Base-by-base conservation (phyloP, 2,797 vertebrate genomes). In the Denticeps clupeoides region DNA sequence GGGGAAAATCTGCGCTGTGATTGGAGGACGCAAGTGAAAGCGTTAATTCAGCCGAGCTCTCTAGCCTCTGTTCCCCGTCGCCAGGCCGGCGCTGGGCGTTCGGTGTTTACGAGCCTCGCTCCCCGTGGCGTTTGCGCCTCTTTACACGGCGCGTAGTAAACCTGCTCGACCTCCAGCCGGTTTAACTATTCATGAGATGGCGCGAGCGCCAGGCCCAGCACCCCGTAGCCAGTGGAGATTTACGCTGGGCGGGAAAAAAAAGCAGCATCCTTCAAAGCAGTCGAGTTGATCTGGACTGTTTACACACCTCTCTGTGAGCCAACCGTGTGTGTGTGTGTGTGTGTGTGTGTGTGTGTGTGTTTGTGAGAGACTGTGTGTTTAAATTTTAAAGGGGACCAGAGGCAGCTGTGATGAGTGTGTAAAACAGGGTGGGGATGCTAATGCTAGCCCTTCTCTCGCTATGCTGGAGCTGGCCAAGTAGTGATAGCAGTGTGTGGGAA, bases 131-230 rank as follows among this genome's bases (percentile, higher is more conserved):
- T 64, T 38, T 54, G 60, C 65, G 55, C 55, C 59, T 63, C 65
- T 53, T 65, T 53, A 59, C 65, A 68, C 65, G 69, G 65, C 49
- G 63, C 65, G 65, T 72, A 76, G 79, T 77, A 70, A 71, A 65
- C 71, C 68, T 57, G 27, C 55, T 61, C 55, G 53, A 56, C 70
- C 61, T 59, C 55, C 15, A 68, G 65, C 53, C 49, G 60, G 61
- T 47, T 73, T 53, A 58, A 66, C 58, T 72, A 71, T 71, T 70
- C 61, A 77, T 66, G 59, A 65, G 61, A 69, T 40, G 50, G 53
- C 45, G 38, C 49, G 12, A 2, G 24, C 55, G 49, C 59, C 72
- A n/a, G 55, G 47, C 50, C 53, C 35, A 32, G 37, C 53, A 35
- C 56, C 23, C 43, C 27, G 41, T 10, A 15, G 33, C 16, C 16